Conservation (phyloP, 2,797 vertebrate species). For the Accipiter badius region DNA sequence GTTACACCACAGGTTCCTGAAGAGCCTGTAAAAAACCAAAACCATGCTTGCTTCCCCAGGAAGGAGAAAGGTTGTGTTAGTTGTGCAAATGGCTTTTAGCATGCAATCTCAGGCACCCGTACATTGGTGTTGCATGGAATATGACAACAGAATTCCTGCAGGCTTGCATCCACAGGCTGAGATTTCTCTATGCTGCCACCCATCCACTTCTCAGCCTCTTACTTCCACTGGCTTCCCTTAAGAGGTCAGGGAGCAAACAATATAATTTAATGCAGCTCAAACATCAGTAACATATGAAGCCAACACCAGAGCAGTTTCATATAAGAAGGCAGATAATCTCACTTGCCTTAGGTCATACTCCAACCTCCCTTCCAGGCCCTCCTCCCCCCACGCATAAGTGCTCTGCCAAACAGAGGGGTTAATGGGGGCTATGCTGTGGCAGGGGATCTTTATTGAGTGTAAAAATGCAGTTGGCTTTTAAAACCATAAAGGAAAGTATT, state of each 20-base stretch:
- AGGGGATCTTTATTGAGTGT: neutral
- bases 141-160: neutral
- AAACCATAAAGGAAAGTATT: neutral
- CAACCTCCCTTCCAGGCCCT: neutral
- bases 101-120: neutral
- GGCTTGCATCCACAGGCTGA: neutral
- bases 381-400: neutral
- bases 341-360: neutral
- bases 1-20: neutral
- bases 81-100: neutral
- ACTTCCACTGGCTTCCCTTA: neutral
- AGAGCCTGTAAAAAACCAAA: neutral
- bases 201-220: neutral
- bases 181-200: neutral
- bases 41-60: neutral
- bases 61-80: neutral
- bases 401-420: neutral
- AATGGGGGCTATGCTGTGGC: neutral
- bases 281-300: neutral
- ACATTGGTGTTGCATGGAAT: neutral
- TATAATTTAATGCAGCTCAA: neutral
- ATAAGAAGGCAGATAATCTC: neutral
- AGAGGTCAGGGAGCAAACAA: neutral
- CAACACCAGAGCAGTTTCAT: neutral
- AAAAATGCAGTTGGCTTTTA: slow-evolving; percentile 6